Evolutionary conservation across 92 coral and sea anemone species (phyloP).

Genomic region (Parazoanthus atlanticus): DNA sequence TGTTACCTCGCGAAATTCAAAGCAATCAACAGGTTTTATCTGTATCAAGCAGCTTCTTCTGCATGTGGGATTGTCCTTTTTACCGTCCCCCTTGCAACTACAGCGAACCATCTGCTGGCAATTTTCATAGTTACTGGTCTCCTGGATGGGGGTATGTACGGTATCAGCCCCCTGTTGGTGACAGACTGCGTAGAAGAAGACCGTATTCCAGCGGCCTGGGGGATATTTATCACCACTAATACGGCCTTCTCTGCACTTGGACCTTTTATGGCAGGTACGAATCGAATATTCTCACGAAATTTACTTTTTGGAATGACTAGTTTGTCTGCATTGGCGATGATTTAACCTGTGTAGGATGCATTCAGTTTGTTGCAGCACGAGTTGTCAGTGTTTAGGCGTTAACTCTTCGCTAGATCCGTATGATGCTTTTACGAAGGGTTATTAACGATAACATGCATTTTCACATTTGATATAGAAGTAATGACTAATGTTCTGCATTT

Average conservation of each 20-base stretch:
- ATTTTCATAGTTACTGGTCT: conserved; percentile 51
- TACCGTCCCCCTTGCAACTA: conserved; percentile 38
- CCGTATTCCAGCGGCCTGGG: conserved; percentile 58
- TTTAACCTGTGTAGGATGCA: no score
- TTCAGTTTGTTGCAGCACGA: no score
- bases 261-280: conserved; percentile 25
- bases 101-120: conserved; percentile 38
- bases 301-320: neutral
- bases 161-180: conserved; percentile 55
- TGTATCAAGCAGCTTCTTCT: conserved; percentile 61
- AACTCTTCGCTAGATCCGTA: no score
- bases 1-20: conserved; percentile 10
- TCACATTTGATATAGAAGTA: neutral
- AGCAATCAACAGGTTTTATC: conserved; percentile 47
- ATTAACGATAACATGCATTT: no score
- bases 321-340: no score
- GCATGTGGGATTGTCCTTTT: conserved; percentile 52
- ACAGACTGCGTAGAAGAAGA: conserved; percentile 50
- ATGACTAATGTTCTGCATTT: neutral
- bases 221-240: conserved; percentile 11
- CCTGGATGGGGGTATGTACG: conserved; percentile 62
- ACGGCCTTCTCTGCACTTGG: conserved; percentile 18
- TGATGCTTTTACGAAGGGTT: no score
- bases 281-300: neutral
- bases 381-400: no score